Evolutionary conservation across 2,888 invertebrate species (phyloP), one percentile per base, ranked within the genome.

Genomic region (Sphaerophoria taeniata): DNA sequence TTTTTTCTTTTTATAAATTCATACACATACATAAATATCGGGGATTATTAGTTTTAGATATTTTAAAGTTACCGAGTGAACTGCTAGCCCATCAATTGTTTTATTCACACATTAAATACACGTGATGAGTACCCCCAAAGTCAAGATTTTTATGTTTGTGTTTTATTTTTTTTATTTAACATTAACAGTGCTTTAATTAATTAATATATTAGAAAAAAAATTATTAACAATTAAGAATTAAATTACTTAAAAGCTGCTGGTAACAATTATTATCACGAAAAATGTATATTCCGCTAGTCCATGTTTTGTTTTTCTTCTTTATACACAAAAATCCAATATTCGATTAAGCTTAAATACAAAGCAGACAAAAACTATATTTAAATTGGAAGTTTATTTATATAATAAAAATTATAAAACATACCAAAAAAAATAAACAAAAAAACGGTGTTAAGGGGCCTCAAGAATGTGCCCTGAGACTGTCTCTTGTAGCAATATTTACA

Each of bases 401-500:
- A 24, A 24, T 24, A 24, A 24, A 24, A 69, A 60, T 45, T 47
- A 47, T 53, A 36, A 51, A 67, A 73, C n/a, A n/a, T 9, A 36
- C 36, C 24, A 49, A 63, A 49, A 24, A 4, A 70, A 43, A 45
- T 56, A 70, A 60, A 39, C 7, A 65, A 67, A 71, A 2, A 61
- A 36, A 77, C 39, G 69, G 61, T 43, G 60, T 80, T 34, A 61
- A 61, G 56, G 67, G 77, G 43, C 78, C 77, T 69, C 77, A 78
- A 72, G 56, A 45, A 72, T 67, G 53, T 77, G 55, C 47, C 77
- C 73, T 73, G 82, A 82, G 82, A 78, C 73, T 73, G 47, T 77
- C 45, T 72, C 55, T 73, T 78, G 61, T 49, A 63, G 73, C 31
- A 73, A 73, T 78, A 83, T 83, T 78, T 78, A 83, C 82, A 78